A percentile compares a stretch with the other conserved stretches of the same genome.
Evolutionary conservation across 1,140 invertebrate genomes (phyloP).

Genomic region (Idris sp.): DNA sequence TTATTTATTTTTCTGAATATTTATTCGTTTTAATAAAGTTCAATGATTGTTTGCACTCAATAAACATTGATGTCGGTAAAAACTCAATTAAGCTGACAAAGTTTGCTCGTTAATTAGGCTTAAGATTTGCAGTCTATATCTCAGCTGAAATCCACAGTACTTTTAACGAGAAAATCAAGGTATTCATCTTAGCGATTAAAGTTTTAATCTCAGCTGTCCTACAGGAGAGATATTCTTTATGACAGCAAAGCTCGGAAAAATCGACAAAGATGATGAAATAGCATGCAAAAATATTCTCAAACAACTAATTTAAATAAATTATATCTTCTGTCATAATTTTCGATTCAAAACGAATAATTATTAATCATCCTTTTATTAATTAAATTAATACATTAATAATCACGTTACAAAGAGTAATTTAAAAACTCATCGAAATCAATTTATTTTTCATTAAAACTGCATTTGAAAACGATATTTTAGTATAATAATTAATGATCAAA

Average conservation of each 20-base stretch:
- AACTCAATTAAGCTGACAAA: slow-evolving; percentile 48
- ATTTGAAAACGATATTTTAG: no score
- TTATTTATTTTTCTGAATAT: no score
- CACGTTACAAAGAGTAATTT: no score
- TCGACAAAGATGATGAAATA: background rate
- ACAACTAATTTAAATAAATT: background rate
- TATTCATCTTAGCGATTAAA: slow-evolving; percentile 60
- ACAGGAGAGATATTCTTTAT: slow-evolving; percentile 43
- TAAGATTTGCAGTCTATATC: slow-evolving; percentile 57
- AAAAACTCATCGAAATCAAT: no score
- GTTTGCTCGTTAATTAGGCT: slow-evolving; percentile 63
- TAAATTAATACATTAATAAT: no score
- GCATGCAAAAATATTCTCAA: slow-evolving; percentile 8
- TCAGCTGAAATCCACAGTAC: slow-evolving; percentile 44
- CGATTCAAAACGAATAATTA: background rate
- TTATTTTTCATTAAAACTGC: no score
- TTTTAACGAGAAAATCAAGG: slow-evolving; percentile 59
- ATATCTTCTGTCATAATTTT: no score
- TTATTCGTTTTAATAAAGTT: background rate
- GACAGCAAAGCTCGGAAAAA: slow-evolving; percentile 24
- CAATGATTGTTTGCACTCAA: no score
- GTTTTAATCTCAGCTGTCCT: slow-evolving; percentile 55
- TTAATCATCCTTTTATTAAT: no score
- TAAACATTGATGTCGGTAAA: slow-evolving; percentile 52
- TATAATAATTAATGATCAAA: no score